phyloP scores from a whole-genome alignment of 2,888 invertebrate genomes.

The Arge pagana region DNA sequence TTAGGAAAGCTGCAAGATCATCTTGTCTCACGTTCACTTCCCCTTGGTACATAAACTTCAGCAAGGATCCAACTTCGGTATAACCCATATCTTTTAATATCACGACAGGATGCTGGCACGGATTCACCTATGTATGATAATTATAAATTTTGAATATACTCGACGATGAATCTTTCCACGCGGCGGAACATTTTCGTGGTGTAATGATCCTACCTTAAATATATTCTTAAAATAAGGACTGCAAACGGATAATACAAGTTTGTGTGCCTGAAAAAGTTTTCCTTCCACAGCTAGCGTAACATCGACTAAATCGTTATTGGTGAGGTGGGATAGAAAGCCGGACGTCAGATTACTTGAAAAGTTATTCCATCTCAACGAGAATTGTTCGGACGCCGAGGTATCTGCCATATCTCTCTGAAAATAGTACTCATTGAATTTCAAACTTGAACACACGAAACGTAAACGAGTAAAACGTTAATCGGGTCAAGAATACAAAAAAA shows the following conservation, averaged over 20 bases:
- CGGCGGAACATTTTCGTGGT: background rate
- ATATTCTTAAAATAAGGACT: slow-evolving; percentile 60
- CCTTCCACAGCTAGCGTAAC: slow-evolving; percentile 61
- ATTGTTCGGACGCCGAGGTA: slow-evolving; percentile 34
- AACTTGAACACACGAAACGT: too few relatives aligned
- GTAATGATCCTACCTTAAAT: slow-evolving; percentile 47
- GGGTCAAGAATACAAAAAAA: too few relatives aligned
- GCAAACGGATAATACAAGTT: slow-evolving; percentile 59
- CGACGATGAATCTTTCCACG: background rate
- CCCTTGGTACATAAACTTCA: slow-evolving; percentile 47
- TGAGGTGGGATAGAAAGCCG: slow-evolving; percentile 55
- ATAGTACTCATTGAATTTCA: too few relatives aligned
- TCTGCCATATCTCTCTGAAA: slow-evolving; percentile 36
- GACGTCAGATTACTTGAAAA: slow-evolving; percentile 56
- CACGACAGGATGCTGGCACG: slow-evolving; percentile 46
- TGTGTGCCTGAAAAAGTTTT: slow-evolving; percentile 57
- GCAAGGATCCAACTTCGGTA: slow-evolving; percentile 36
- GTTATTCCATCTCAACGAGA: slow-evolving; percentile 59
- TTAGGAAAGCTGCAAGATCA: slow-evolving; percentile 42
- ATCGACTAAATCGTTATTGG: slow-evolving; percentile 57
- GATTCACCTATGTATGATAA: slow-evolving; percentile 31
- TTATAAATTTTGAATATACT: background rate
- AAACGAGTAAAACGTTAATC: too few relatives aligned
- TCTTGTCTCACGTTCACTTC: slow-evolving; percentile 45
- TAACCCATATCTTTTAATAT: slow-evolving; percentile 45